Conservation (phyloP, 2,113 vertebrate genomes). For the Pandion haliaetus region DNA sequence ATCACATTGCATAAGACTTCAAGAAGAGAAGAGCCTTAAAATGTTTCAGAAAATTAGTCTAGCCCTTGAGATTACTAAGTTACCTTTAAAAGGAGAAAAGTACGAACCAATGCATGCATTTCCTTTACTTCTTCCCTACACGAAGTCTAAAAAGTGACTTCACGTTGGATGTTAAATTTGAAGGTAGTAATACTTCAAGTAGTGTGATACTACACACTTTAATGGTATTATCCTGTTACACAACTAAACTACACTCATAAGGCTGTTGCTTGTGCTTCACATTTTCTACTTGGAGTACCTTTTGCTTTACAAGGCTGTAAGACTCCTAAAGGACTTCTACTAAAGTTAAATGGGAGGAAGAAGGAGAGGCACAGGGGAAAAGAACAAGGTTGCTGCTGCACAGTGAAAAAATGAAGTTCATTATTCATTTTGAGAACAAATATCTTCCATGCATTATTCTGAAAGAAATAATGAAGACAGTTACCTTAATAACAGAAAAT, state of each 20-base stretch:
- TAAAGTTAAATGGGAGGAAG: neutral
- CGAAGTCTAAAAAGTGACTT: neutral
- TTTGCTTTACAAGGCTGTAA: neutral
- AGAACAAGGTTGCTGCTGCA: neutral
- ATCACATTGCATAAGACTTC: neutral
- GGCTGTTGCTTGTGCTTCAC: neutral
- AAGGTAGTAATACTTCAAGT: neutral
- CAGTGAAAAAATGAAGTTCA: neutral
- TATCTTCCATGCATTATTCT: neutral
- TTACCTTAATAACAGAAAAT: neutral
- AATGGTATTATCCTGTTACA: neutral
- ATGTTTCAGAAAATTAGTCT: neutral
- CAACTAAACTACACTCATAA: neutral
- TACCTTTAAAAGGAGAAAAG: neutral
- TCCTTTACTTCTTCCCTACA: neutral
- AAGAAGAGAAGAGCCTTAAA: neutral
- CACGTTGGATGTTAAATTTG: neutral
- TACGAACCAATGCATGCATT: fast-evolving
- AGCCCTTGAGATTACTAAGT: neutral
- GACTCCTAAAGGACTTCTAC: neutral
- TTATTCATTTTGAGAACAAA: neutral
- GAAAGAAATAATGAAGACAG: neutral
- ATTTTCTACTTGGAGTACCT: neutral
- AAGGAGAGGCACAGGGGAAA: neutral
- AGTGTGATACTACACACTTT: neutral